A percentile compares a stretch with the other conserved stretches of the same genome.
Conservation (phyloP, 2,888 invertebrate species). For the Anoncus sp. region DNA sequence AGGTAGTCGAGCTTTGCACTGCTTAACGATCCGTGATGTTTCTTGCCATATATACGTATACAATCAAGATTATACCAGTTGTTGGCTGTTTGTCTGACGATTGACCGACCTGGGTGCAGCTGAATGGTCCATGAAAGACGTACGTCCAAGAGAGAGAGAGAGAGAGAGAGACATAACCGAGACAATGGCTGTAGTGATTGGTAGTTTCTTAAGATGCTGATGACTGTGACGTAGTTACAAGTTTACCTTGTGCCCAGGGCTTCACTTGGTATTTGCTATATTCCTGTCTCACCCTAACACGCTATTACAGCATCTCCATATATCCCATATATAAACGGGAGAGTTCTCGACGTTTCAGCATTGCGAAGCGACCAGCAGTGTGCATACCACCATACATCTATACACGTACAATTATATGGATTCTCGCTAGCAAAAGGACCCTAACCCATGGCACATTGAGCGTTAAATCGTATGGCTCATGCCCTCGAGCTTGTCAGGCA, state of each 20-base stretch:
- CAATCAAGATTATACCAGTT: neutral
- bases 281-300: neutral
- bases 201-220: neutral
- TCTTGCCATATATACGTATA: neutral
- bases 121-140: neutral
- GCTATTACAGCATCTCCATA: neutral
- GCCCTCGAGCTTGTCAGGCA: neutral
- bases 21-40: slow-evolving; percentile 64
- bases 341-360: slow-evolving; percentile 11
- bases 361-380: slow-evolving; percentile 26
- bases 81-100: neutral
- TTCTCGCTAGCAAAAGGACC: neutral
- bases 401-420: neutral
- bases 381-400: neutral
- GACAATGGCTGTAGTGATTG: neutral
- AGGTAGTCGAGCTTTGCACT: slow-evolving; percentile 54
- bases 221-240: neutral
- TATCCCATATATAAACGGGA: slow-evolving; percentile 8
- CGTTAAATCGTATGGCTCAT: neutral
- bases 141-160: neutral
- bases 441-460: no score
- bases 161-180: neutral
- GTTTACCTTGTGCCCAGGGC: neutral
- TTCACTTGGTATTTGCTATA: slow-evolving; percentile 1
- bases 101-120: neutral